Base-by-base conservation (phyloP, 2,888 invertebrate species). In the Nephrotoma appendiculata region DNA sequence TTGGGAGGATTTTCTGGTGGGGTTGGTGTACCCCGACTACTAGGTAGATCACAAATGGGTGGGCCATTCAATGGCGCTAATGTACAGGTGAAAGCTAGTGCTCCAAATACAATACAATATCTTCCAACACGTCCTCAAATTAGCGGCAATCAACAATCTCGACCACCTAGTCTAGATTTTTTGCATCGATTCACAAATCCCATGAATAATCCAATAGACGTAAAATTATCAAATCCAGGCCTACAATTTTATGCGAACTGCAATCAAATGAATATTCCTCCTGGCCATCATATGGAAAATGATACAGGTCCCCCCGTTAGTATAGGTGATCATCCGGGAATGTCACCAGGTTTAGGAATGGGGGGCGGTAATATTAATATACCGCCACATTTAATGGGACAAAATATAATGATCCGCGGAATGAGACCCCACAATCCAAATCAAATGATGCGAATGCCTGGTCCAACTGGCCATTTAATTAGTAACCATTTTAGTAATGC, bases 81-180 rank as follows among this genome's bases (percentile, higher is more conserved):
- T 91, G 96, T 97, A 83, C 97, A 97, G 92, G 98, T 99, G 42
- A 98, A 98, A 92, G 96, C 98, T 9, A 98, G 97, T 91, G 98
- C 98, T 11, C 98, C 99, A 0, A 99, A 99, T 92, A 99, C 99
- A 52, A 99, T 99, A 90, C 98, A 99, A 93, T 99, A 99, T 93
- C 94, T 98, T 91, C 99, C 99, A 41, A 97, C 98, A 86, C 94
- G 98, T 92, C 97, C 98, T n/a, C 97, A 97, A 90, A 95, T 95
- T 89, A 94, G 94, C 89, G 93, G 94, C 88, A 92, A 93, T 44
- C 94, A 94, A 86, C 96, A 95, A 0, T 93, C 97, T 84, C 96
- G 96, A 9, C 97, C 97, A 5, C 97, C 97, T 71, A 96, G 97
- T 92, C 92, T 98, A 88, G 97, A 98, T 89, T 98, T 98, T 92